Conservation (phyloP, 2,797 vertebrate genomes). For the Amphiprion clarkii region DNA sequence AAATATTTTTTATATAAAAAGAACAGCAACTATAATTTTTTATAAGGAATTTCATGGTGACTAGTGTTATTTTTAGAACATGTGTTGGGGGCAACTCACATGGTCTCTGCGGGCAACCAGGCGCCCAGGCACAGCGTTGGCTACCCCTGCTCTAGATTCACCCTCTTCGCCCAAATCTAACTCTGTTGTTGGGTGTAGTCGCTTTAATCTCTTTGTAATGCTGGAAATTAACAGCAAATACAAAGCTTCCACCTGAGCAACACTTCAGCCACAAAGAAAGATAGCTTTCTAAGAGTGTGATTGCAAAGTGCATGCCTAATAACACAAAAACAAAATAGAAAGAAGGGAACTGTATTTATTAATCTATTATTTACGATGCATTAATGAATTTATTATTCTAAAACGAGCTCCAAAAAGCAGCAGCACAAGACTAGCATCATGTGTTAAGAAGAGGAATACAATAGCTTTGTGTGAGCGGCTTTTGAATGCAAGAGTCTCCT, state of each 20-base stretch:
- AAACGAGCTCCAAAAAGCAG: neutral
- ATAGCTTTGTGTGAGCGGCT: neutral
- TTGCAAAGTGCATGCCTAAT: constrained; percentile 1
- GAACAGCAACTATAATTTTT: no score
- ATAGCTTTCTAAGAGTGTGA: neutral
- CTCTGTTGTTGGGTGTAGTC: constrained; percentile 2
- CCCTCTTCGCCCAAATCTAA: constrained; percentile 32
- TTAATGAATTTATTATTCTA: constrained; percentile 7
- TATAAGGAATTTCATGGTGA: no score
- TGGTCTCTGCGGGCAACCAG: no score
- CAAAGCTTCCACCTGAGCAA: constrained; percentile 2
- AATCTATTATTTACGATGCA: constrained; percentile 3
- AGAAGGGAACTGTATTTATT: constrained; percentile 1
- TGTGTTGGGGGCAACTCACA: no score
- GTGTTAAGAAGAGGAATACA: neutral
- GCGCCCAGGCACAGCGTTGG: no score
- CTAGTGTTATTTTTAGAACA: no score
- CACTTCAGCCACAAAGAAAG: neutral
- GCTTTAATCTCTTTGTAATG: constrained; percentile 12
- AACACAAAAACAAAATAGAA: neutral
- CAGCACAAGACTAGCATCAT: neutral
- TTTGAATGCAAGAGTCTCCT: constrained; percentile 15
- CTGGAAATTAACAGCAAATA: neutral
- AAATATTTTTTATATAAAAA: no score
- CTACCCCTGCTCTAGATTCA: constrained; percentile 43